Evolutionary conservation across 2,888 invertebrate species (phyloP).

Genomic region (Philaethria dido): DNA sequence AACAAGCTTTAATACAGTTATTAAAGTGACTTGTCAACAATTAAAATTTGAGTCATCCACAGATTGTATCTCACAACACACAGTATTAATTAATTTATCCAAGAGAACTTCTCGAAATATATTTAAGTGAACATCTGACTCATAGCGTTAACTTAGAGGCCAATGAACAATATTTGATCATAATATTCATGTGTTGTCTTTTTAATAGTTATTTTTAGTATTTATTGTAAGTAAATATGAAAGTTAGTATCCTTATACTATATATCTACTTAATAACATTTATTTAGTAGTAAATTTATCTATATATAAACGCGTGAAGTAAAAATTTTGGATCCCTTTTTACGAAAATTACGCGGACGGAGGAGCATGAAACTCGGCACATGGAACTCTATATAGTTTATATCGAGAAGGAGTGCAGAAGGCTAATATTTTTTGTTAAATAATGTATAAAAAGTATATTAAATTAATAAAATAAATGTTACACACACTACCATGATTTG

Average conservation of each 20-base stretch:
- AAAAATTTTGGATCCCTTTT: too few species aligned
- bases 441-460: too few species aligned
- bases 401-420: too few species aligned
- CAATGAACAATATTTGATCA: slow-evolving; percentile 28
- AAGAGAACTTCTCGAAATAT: slow-evolving; percentile 22
- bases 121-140: slow-evolving; percentile 24
- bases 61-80: slow-evolving; percentile 44
- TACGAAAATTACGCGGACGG: too few species aligned
- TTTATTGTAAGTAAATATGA: background rate
- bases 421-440: too few species aligned
- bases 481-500: too few species aligned
- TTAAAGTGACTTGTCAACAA: slow-evolving; percentile 12
- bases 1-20: background rate
- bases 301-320: too few species aligned
- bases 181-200: slow-evolving; percentile 9
- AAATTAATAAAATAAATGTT: too few species aligned
- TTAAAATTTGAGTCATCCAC: slow-evolving; percentile 42
- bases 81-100: slow-evolving; percentile 52
- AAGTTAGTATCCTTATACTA: background rate
- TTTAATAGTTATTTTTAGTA: too few species aligned
- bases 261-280: background rate
- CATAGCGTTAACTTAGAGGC: slow-evolving; percentile 21
- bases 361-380: too few species aligned
- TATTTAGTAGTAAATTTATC: too few species aligned
- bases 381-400: too few species aligned